Evolutionary conservation across 2,888 invertebrate species (phyloP), one percentile per base, ranked within the genome.

Genomic region (Lordiphosa andalusiaca): DNA sequence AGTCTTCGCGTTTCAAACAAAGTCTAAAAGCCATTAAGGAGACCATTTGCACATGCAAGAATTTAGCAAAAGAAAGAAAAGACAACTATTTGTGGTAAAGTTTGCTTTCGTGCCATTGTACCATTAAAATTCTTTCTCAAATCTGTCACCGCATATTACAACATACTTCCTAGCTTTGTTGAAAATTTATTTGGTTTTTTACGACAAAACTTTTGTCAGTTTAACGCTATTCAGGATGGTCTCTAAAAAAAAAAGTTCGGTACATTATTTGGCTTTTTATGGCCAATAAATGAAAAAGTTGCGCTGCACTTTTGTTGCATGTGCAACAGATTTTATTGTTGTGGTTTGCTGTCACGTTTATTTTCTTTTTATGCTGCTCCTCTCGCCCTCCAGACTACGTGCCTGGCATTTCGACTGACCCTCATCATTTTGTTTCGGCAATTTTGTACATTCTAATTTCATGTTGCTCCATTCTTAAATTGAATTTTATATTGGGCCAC

Each of bases 281-380:
- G 75, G 64, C 58, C 73, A 75, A 72, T 78, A 72, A 78, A 70
- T 49, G 75, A 42, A 60, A 68, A 69, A 66, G 35, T 72, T 65
- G 63, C 55, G 36, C 47, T 38, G 39, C 23, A 16, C 49, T 50
- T 13, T 58, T 52, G 59, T 44, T 72, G 75, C 78, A 75, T 73
- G 76, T 75, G 80, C 75, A 80, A 75, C 80, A 75, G 61, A 80
- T 75, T 68, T 73, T 10, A 49, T 52, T 7, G 40, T 41, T 44
- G 55, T 10, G 62, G 39, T 40, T 40, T 58, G 41, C 30, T 57
- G 73, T 52, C 71, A 56, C 51, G 56, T 60, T 69, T 54, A 37
- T 44, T 50, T 41, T 52, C 25, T 16, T 12, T 49, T 56, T 37
- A 40, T 40, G 36, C 36, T 36, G 47, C 4, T 36, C 35, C 35